Base-by-base conservation (phyloP, 2,797 vertebrate species). In the Spinus pinus region DNA sequence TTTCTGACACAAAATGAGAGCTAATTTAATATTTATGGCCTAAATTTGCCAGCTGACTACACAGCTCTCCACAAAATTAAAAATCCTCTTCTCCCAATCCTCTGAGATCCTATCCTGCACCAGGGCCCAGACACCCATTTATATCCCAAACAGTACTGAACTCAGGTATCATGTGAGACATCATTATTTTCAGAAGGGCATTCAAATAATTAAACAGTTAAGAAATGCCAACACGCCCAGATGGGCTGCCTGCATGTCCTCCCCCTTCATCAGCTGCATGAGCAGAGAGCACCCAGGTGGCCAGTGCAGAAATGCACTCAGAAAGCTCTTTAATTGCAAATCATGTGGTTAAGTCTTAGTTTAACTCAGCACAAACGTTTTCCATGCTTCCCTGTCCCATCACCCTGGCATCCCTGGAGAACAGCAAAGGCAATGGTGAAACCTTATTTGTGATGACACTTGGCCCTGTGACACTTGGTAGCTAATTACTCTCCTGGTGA, bases 11-110 rank as follows among this genome's bases (percentile, higher is more conserved):
- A 64, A 72, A 80, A 91, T 2, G 70, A 80, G 35, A 95, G 87
- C 85, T 94, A 81, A 94, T 94, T 95, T 94, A 95, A 93, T 93
- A 96, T 94, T 94, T 91, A 95, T 93, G 74, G 78, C 74, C 84
- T 80, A 89, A 89, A 93, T 95, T 87, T 95, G 90, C 90, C 94
- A 97, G 91, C 88, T 95, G 95, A 90, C 82, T 86, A 93, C 73
- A 84, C 70, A 94, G 70, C 86, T 80, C 73, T 94, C 51, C 64
- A 71, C 49, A 62, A 93, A 91, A 94, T 94, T 88, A 90, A 91
- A 95, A 90, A 88, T 79, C 82, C 60, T 84, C 82, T 91, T 93
- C 60, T 88, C 61, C 44, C 4, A 6, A n/a, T 88, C 89, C 93
- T 94, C 74, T 57, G 78, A 93, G 77, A 93, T 64, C 25, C 30